A percentile compares a stretch with the other conserved stretches of the same genome.
phyloP scores from a whole-genome alignment of 2,888 invertebrate species.

The Orgyia antiqua region DNA sequence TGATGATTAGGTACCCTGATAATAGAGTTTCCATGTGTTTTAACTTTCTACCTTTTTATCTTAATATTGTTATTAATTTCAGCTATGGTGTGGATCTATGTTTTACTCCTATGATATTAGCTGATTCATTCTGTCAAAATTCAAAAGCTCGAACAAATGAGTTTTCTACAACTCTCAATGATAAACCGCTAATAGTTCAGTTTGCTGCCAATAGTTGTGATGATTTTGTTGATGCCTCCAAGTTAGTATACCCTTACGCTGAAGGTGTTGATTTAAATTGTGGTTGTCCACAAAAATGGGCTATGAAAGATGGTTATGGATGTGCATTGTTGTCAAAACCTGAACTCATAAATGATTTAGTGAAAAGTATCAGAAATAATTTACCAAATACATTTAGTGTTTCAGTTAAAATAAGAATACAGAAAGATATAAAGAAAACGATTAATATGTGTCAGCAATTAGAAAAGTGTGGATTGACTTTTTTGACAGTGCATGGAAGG shows the following conservation, averaged over 20 bases:
- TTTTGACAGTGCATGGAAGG: conserved; percentile 94
- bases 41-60: no score
- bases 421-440: conserved; percentile 82
- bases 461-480: conserved; percentile 92
- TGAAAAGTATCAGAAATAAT: conserved; percentile 85
- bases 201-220: conserved; percentile 93
- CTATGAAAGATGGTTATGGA: conserved; percentile 93
- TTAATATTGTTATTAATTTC: conserved; percentile 40
- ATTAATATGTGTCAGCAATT: conserved; percentile 88
- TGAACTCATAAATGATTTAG: conserved; percentile 88
- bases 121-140: conserved; percentile 94
- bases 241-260: conserved; percentile 88
- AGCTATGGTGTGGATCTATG: conserved; percentile 92
- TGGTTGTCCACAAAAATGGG: conserved; percentile 98
- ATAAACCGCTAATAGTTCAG: conserved; percentile 93
- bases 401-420: conserved; percentile 94
- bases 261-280: conserved; percentile 98
- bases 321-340: conserved; percentile 90
- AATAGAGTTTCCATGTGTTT: no score
- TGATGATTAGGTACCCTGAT: no score
- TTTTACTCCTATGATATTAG: conserved; percentile 98
- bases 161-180: conserved; percentile 85
- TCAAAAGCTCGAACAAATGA: conserved; percentile 90
- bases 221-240: conserved; percentile 91
- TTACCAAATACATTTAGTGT: conserved; percentile 88